Base-by-base conservation (phyloP, 2,113 vertebrate species). In the Kryptolebias marmoratus region DNA sequence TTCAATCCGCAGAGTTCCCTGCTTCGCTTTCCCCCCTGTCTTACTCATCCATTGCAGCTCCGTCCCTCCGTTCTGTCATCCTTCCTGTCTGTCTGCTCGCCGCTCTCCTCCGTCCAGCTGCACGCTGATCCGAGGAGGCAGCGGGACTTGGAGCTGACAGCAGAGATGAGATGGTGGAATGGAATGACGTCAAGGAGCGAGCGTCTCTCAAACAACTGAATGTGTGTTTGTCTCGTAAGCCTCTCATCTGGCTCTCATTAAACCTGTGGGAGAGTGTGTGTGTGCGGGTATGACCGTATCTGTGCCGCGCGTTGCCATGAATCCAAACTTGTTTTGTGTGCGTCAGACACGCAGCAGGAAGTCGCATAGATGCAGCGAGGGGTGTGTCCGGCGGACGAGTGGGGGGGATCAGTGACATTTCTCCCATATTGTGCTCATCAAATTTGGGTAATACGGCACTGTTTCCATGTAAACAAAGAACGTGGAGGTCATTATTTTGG, bases 161-260 rank as follows among this genome's bases (percentile, higher is more conserved):
- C 58, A 89, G 75, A 85, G 86, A 91, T 89, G 87, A 90, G 86
- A 91, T 87, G 85, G 73, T 80, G 86, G 87, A 90, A 88, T 87
- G 76, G 47, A 73, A 89, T 92, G 81, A 92, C 80, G 85, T 93
- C 89, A 90, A 22, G 22, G 90, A 74, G 55, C 61, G 31, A 61
- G 30, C 68, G 27, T 72, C 74, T 64, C 53, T 68, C 45, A 44
- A 50, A 28, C 30, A n/a, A 42, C 54, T 52, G 42, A 27, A 18
- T 80, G 44, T 78, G 67, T 75, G 75, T 88, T 75, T 80, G 83
- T 86, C 82, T 81, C 79, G 75, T 68, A 61, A 87, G 73, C 36
- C 27, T 73, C 75, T 91, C 93, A 93, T 94, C 90, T 94, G 93
- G 92, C 74, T 91, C 81, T 89, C 69, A 90, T 94, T 92, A 91